These are phyloP conservation scores for Altica lythri DNA, from an alignment of 2,888 invertebrate genomes.

Conservation along the genomic window DNA sequence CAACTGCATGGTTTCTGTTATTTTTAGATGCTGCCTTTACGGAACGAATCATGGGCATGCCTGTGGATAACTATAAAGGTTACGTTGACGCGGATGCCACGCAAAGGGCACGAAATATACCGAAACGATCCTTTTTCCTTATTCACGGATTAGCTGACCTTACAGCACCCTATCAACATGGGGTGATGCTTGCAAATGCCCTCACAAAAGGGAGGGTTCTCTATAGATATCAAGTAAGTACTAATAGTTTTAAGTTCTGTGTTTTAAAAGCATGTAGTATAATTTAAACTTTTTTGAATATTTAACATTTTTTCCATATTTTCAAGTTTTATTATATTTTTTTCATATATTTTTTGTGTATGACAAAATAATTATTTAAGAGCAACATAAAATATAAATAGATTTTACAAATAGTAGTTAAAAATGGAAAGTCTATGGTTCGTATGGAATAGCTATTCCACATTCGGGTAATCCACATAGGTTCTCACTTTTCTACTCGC, in stretches of 20 bases:
- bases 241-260: neutral
- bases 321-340: no score
- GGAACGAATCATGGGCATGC: constrained; percentile 89
- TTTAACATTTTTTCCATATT: neutral
- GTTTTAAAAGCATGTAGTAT: neutral
- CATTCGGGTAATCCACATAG: no score
- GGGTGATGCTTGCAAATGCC: constrained; percentile 85
- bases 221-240: constrained; percentile 85
- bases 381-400: no score
- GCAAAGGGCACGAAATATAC: constrained; percentile 85
- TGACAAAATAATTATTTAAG: no score
- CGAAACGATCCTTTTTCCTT: constrained; percentile 84
- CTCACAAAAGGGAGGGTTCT: constrained; percentile 86
- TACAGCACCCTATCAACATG: constrained; percentile 92
- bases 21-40: constrained; percentile 89
- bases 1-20: no score
- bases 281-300: neutral
- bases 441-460: no score
- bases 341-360: no score
- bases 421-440: no score
- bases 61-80: constrained; percentile 84
- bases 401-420: no score
- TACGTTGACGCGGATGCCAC: constrained; percentile 93
- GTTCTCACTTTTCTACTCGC: no score
- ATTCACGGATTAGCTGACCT: constrained; percentile 93